Evolutionary conservation across 2,113 vertebrate genomes (phyloP).

Genomic region (Mastomys natalensis): DNA sequence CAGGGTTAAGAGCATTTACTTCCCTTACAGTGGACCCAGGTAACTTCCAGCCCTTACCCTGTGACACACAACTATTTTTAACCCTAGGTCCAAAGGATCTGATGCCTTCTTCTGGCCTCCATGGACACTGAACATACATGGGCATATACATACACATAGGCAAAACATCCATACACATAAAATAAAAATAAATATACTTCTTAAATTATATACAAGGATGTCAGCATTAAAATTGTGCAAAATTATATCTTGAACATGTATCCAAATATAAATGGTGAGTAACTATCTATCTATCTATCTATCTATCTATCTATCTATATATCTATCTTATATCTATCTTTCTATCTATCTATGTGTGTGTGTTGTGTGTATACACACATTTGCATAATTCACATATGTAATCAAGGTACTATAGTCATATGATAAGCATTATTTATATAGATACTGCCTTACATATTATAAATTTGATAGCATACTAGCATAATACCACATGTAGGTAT

Average conservation of each 20-base stretch:
- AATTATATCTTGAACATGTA: neutral
- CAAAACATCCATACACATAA: neutral
- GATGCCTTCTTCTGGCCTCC: neutral
- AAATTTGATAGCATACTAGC: neutral
- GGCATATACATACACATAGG: neutral
- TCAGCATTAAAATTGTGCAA: constrained; percentile 33
- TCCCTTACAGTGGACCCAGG: neutral
- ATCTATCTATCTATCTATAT: no score
- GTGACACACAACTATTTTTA: neutral
- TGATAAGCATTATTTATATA: neutral
- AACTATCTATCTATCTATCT: no score
- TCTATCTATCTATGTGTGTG: neutral
- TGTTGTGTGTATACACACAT: neutral
- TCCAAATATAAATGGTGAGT: neutral
- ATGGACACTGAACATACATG: neutral
- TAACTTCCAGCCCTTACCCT: neutral
- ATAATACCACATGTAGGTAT: neutral
- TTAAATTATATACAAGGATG: neutral
- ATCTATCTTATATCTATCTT: no score
- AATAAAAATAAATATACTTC: neutral
- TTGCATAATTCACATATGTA: neutral
- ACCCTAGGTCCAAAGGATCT: neutral
- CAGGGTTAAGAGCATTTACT: neutral
- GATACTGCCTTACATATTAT: neutral
- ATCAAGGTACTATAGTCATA: neutral